These are phyloP conservation scores for Homalodisca vitripennis DNA, from an alignment of 1,140 invertebrate genomes.

Conservation along the genomic window DNA sequence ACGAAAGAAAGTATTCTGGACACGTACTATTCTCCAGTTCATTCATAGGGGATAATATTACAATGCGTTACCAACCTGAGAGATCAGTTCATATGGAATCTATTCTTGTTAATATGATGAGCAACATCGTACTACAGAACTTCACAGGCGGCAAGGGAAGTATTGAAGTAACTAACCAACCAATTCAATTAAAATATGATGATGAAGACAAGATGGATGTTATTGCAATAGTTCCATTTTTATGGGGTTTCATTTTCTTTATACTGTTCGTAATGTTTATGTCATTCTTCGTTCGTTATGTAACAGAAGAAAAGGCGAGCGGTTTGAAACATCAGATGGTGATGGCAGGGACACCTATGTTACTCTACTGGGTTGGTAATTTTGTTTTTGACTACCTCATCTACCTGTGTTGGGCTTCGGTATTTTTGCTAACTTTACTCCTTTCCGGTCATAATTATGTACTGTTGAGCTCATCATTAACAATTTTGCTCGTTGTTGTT, in stretches of 20 bases:
- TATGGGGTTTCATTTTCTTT: neutral
- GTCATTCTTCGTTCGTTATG: neutral
- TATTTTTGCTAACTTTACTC: neutral
- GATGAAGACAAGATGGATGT: neutral
- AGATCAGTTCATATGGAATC: neutral
- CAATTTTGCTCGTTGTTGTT: conserved; percentile 34
- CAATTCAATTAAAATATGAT: too few species aligned
- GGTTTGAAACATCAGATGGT: conserved; percentile 13
- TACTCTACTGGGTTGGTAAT: neutral
- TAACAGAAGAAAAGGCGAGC: neutral
- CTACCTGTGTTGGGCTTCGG: neutral
- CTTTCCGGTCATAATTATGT: conserved; percentile 28
- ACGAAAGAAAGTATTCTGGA: neutral
- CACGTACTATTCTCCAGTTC: neutral
- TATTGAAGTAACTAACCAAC: neutral
- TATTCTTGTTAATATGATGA: neutral
- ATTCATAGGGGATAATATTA: neutral
- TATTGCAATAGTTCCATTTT: neutral
- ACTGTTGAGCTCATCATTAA: neutral
- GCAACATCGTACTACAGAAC: neutral
- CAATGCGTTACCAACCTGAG: neutral
- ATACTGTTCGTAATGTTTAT: neutral
- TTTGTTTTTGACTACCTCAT: neutral
- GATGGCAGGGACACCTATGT: neutral
- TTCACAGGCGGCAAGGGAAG: neutral